These are phyloP conservation scores for Eilema sororculum DNA, from an alignment of 2,888 invertebrate genomes.

Conservation along the genomic window DNA sequence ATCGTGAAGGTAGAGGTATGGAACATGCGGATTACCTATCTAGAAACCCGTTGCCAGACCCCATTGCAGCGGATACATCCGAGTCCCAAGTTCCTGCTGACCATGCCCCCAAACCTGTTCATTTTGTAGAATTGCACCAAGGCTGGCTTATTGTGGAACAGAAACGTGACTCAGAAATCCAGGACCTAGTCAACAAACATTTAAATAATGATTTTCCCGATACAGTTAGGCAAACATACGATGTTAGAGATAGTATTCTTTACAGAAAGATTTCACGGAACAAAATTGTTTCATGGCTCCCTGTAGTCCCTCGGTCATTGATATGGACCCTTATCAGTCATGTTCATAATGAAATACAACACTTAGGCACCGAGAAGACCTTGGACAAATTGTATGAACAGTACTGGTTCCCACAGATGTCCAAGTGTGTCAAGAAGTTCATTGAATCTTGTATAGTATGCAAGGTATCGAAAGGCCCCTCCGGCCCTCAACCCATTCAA, in stretches of 20 bases:
- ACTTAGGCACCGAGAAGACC: too few species aligned
- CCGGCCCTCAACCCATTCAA: constrained; percentile 6
- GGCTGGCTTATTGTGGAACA: constrained; percentile 1
- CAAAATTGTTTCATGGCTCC: constrained; percentile 38
- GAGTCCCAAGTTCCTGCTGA: too few species aligned
- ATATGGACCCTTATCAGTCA: too few species aligned
- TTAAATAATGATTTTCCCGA: neutral
- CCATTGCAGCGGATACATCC: too few species aligned
- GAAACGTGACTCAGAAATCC: neutral
- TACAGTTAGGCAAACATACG: constrained; percentile 39
- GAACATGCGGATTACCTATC: constrained; percentile 45
- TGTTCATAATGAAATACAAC: too few species aligned
- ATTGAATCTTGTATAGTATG: constrained; percentile 10
- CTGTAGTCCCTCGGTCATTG: constrained; percentile 41
- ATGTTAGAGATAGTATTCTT: constrained; percentile 39
- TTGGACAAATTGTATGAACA: too few species aligned
- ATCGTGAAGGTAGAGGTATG: constrained; percentile 36
- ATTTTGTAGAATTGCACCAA: neutral
- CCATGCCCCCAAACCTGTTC: too few species aligned
- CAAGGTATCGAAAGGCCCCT: constrained; percentile 11
- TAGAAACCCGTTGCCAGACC: constrained; percentile 31
- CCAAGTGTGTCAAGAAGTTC: neutral
- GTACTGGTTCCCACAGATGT: too few species aligned
- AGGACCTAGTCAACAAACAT: neutral
- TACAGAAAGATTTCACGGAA: constrained; percentile 45